Evolutionary conservation across 1,140 invertebrate species (phyloP).

Genomic region (Ditylenchus dipsaci): DNA sequence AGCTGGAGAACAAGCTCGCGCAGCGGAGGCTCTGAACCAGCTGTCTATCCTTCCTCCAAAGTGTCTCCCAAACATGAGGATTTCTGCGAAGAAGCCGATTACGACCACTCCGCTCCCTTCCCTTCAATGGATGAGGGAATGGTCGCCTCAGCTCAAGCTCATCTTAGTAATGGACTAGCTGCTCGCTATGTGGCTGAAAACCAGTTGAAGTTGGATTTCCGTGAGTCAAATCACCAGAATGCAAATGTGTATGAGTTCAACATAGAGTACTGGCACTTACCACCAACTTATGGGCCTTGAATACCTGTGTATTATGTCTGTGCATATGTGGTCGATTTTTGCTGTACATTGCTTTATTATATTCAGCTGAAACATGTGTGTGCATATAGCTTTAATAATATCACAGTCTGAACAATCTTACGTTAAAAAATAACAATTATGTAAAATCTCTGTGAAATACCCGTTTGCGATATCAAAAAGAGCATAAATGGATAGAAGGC

Average conservation of each 20-base stretch:
- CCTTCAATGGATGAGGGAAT: background rate
- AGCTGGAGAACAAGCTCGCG: background rate
- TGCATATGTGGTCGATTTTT: no score
- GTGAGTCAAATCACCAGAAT: background rate
- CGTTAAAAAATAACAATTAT: no score
- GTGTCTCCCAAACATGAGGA: background rate
- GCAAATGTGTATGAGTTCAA: background rate
- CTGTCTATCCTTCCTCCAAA: background rate
- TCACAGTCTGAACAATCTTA: no score
- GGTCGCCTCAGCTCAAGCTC: background rate
- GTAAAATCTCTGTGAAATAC: no score
- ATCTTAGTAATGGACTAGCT: background rate
- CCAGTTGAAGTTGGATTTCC: background rate
- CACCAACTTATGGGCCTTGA: background rate
- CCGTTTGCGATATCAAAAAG: no score
- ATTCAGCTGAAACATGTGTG: no score
- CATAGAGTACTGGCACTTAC: background rate
- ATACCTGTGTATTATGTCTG: background rate
- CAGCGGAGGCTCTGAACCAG: background rate
- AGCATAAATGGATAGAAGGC: no score
- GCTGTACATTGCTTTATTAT: no score
- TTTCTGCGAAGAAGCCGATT: background rate
- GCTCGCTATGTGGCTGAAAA: background rate
- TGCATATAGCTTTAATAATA: no score
- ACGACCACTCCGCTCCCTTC: background rate